Percentiles rank a stretch among this genome's conserved stretches.
phyloP scores from a whole-genome alignment of 2,888 invertebrate species.

The Boloria selene region DNA sequence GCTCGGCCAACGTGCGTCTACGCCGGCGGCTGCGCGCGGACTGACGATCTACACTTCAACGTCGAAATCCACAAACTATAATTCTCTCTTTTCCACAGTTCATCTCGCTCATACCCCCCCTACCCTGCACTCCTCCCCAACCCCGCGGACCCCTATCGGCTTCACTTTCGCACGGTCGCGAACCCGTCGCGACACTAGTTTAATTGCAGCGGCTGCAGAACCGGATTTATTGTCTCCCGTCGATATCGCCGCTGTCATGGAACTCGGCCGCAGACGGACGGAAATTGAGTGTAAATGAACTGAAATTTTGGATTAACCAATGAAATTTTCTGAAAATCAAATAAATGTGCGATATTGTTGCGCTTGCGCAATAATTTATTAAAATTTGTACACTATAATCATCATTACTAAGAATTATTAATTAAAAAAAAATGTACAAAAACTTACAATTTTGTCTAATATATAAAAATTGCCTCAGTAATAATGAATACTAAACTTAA shows the following conservation, averaged over 20 bases:
- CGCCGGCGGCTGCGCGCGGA: constrained; percentile 74
- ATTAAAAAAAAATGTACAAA: too few species aligned
- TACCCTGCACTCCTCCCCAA: constrained; percentile 42
- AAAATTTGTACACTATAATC: too few species aligned
- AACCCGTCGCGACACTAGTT: constrained; percentile 77
- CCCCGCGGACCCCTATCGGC: constrained; percentile 47
- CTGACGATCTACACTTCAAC: constrained; percentile 48
- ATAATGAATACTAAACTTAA: too few species aligned
- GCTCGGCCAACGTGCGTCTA: constrained; percentile 60
- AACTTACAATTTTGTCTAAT: too few species aligned
- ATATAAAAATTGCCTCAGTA: too few species aligned
- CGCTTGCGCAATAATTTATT: background rate
- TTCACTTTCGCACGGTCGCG: constrained; percentile 80
- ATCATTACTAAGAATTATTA: too few species aligned
- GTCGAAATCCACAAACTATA: constrained; percentile 24
- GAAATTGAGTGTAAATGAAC: constrained; percentile 42
- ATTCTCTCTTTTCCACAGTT: constrained; percentile 9
- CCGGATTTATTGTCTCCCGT: constrained; percentile 79
- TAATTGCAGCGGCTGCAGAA: constrained; percentile 78
- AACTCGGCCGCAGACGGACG: constrained; percentile 43
- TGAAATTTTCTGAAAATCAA: constrained; percentile 7
- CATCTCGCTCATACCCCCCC: constrained; percentile 25
- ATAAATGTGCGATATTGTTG: background rate
- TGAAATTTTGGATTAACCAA: constrained; percentile 26
- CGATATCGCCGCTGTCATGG: constrained; percentile 65